These are phyloP conservation scores for Perodicticus potto DNA, from an alignment of 2,797 vertebrate genomes.

Conservation along the genomic window DNA sequence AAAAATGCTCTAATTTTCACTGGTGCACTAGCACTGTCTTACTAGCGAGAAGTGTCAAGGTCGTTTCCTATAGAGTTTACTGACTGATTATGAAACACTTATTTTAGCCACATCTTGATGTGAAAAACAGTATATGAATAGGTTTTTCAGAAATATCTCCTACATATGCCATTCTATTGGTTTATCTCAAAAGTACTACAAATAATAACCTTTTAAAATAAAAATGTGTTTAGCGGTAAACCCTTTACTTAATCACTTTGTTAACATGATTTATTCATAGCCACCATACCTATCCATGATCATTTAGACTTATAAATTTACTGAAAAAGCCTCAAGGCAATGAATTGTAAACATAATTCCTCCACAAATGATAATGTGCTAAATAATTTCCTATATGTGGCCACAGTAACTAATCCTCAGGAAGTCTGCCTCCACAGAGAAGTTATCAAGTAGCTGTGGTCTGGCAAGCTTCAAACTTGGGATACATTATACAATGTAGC, in stretches of 20 bases:
- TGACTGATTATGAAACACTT: not conserved
- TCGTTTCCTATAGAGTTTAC: constrained; percentile 23
- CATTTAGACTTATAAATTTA: constrained; percentile 25
- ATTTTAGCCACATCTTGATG: constrained; percentile 25
- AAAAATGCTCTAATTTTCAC: not conserved
- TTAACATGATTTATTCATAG: constrained; percentile 25
- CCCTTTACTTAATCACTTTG: not conserved
- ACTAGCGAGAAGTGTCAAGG: not conserved
- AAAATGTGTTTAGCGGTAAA: not conserved
- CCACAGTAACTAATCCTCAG: not conserved
- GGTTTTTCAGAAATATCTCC: constrained; percentile 7
- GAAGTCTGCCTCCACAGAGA: not conserved
- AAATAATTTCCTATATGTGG: not conserved
- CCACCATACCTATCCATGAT: not conserved
- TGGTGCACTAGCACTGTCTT: not conserved
- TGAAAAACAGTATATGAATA: not conserved
- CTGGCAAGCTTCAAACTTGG: constrained; percentile 30
- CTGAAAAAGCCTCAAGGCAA: not conserved
- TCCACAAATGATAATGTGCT: not conserved
- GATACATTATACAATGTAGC: not conserved
- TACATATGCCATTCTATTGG: not conserved
- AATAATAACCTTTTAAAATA: not conserved
- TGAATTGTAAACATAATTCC: constrained; percentile 35
- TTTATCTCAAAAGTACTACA: constrained; percentile 3
- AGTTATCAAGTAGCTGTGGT: constrained; percentile 37